phyloP scores from a whole-genome alignment of 2,888 invertebrate species.

The Ecliptopera silaceata region DNA sequence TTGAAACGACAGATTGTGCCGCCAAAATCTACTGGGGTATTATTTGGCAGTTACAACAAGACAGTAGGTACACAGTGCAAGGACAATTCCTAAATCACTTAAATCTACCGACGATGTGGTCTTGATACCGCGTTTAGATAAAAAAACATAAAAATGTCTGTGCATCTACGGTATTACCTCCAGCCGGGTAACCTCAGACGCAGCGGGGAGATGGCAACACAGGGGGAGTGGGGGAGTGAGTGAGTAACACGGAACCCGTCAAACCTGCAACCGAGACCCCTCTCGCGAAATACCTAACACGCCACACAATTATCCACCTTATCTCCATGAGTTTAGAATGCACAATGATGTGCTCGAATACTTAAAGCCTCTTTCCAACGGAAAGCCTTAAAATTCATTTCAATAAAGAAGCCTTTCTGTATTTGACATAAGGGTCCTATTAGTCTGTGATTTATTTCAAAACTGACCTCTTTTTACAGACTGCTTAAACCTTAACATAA shows the following conservation, averaged over 20 bases:
- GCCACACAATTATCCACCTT: constrained; percentile 39
- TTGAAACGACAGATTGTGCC: too few relatives aligned
- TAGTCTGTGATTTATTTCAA: constrained; percentile 50
- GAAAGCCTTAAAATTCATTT: constrained; percentile 62
- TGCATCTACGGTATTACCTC: constrained; percentile 49
- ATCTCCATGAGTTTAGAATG: not conserved
- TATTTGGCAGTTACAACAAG: not conserved
- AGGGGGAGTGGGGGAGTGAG: constrained; percentile 43
- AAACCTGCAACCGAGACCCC: constrained; percentile 68
- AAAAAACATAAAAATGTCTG: constrained; percentile 32
- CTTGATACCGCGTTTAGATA: constrained; percentile 4
- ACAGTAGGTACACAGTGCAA: not conserved
- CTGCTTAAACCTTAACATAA: constrained; percentile 22
- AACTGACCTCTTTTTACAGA: not conserved
- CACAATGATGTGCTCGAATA: constrained; percentile 36
- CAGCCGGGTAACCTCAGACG: constrained; percentile 57
- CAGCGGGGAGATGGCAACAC: constrained; percentile 39
- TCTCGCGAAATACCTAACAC: constrained; percentile 69
- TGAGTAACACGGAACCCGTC: constrained; percentile 81
- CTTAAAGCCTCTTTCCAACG: constrained; percentile 57
- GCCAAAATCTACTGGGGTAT: too few relatives aligned
- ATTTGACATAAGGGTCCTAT: constrained; percentile 65
- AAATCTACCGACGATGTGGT: not conserved
- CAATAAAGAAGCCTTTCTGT: constrained; percentile 62
- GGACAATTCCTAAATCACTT: not conserved